Evolutionary conservation across 2,797 vertebrate genomes (phyloP), one percentile per base, ranked within the genome.

Genomic region (Atherinosoma microstoma): DNA sequence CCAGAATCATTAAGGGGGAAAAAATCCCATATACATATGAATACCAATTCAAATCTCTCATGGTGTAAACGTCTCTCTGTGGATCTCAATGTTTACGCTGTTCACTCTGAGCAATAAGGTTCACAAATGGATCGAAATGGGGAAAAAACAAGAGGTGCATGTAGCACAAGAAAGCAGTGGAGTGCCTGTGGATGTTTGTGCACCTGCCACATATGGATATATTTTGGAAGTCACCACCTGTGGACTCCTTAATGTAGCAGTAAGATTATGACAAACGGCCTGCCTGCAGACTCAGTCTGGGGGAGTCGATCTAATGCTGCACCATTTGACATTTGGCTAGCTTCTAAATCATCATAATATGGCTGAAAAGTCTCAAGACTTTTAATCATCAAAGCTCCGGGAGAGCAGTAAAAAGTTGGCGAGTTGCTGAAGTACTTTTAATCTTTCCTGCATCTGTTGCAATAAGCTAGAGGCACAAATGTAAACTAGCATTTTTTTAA

Each of bases 191-290:
- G 36, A 36, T 42, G 29, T 75, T 13, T 57, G 32, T 42, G 58
- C 61, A 58, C 34, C n/a, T n/a, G 10, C 1, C n/a, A 54, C 38
- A 24, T 56, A 64, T 16, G 0, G 6, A 27, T 38, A 49, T 13
- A 20, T 58, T 51, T 32, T 59, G 12, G 54, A 58, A 58, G 30
- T 58, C 42, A 49, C 27, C 2, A 35, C 32, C 32, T 36, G 63
- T 53, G n/a, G 63, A 36, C 18, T 34, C 34, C 10, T 22, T 20
- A 47, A 8, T 9, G 29, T 4, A 38, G 67, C 76, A 59, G 54
- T 61, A 22, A 58, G 71, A 73, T 57, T 75, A 27, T 87, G 78
- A 87, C 63, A 76, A 86, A 83, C 68, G 58, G 64, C 65, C 62
- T 58, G 68, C 64, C 78, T 56, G 35, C 69, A 76, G 68, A 70